phyloP scores from a whole-genome alignment of 2,888 invertebrate genomes.

The Antheraea assamensis region DNA sequence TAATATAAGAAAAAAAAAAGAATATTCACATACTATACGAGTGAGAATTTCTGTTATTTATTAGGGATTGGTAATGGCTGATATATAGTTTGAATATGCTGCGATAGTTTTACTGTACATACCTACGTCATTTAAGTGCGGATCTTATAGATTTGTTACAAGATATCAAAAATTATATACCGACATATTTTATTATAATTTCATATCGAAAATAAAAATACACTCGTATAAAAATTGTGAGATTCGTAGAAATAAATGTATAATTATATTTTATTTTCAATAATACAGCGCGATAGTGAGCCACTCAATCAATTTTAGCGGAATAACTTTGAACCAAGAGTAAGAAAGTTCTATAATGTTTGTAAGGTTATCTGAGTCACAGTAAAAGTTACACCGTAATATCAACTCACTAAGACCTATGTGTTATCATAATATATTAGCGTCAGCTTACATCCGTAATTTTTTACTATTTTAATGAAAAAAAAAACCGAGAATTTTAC shows the following conservation, averaged over 20 bases:
- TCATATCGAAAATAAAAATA: not conserved
- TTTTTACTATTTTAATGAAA: too few relatives aligned
- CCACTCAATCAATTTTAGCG: constrained; percentile 10
- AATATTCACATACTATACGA: too few relatives aligned
- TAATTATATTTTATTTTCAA: not conserved
- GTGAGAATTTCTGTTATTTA: too few relatives aligned
- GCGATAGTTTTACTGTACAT: too few relatives aligned
- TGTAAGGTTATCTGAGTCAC: constrained; percentile 4
- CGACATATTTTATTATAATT: not conserved
- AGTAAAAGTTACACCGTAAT: not conserved
- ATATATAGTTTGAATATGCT: too few relatives aligned
- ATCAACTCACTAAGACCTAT: not conserved
- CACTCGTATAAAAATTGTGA: not conserved
- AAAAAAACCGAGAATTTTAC: too few relatives aligned
- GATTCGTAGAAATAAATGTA: not conserved
- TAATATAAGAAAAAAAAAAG: too few relatives aligned
- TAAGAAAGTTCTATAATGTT: constrained; percentile 9
- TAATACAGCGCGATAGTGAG: not conserved
- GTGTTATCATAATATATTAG: too few relatives aligned
- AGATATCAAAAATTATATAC: not conserved
- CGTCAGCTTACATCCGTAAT: too few relatives aligned
- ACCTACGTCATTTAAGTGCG: not conserved
- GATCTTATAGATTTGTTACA: not conserved
- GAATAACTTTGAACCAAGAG: constrained; percentile 5
- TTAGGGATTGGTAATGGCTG: too few relatives aligned